Conservation (phyloP, 2,113 vertebrate genomes). For the Oryzias curvinotus region DNA sequence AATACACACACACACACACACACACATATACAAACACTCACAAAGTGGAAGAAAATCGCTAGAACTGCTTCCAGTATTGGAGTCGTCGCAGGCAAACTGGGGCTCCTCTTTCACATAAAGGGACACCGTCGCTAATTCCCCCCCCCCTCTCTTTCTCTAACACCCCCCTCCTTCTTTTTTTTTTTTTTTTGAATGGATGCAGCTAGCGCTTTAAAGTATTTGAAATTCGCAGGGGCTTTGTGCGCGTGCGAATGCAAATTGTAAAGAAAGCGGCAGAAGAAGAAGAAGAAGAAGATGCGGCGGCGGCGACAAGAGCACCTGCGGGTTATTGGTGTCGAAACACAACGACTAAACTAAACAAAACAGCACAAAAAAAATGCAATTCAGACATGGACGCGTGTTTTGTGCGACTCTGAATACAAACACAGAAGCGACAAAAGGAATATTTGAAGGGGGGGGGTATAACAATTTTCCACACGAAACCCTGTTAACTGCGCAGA, state of each 20-base stretch:
- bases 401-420: constrained; percentile 31
- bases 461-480: neutral
- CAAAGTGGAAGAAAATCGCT: constrained; percentile 81
- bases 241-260: constrained; percentile 33
- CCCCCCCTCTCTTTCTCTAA: constrained; percentile 85
- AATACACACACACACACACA: constrained; percentile 87
- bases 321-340: constrained; percentile 40
- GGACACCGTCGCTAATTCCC: constrained; percentile 92
- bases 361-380: neutral
- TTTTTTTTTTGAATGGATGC: constrained; percentile 54
- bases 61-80: constrained; percentile 95
- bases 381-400: constrained; percentile 7
- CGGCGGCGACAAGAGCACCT: constrained; percentile 61
- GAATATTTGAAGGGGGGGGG: too few species aligned
- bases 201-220: constrained; percentile 68
- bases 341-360: constrained; percentile 19
- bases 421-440: neutral
- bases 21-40: constrained; percentile 77
- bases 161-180: constrained; percentile 58
- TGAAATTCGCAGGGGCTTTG: constrained; percentile 67
- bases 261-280: constrained; percentile 21
- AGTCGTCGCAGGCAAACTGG: constrained; percentile 85
- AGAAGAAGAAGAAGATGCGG: constrained; percentile 15
- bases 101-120: constrained; percentile 94
- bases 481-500: neutral